Base-by-base conservation (phyloP, 2,113 vertebrate genomes). In the Zeus faber region DNA sequence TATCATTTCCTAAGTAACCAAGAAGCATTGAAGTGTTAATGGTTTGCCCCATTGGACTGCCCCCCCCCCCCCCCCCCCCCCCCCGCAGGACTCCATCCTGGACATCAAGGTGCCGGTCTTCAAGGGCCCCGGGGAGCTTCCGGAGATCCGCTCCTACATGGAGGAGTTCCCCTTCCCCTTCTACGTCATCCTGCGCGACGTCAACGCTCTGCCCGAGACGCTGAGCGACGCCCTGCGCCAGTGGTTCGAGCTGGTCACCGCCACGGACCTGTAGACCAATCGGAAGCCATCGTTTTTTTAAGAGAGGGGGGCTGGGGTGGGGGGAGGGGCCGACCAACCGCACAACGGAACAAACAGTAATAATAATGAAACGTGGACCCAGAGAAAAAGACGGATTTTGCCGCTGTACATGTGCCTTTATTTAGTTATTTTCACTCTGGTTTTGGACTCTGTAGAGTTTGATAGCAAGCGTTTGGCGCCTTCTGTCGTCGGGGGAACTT, bases 51-150 rank as follows among this genome's bases (percentile, higher is more conserved):
- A n/a, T n/a, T n/a, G n/a, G n/a, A n/a, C n/a, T n/a, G n/a, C n/a
- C n/a, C n/a, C 40, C 33, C 11, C 13, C 33, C 33, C 33, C 33
- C 10, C 33, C 40, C 17, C 40, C 3, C 40, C 8, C 11, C 25
- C 43, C 62, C 67, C 48, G 41, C 87, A 99, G 97, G 92, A 99
- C 87, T 99, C 96, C 22, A 92, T 99, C 77, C 77, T 99, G 89
- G 96, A 99, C 77, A 99, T 99, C 81, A 98, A 97, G 89, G 95
- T 99, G 55, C 97, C 97, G 26, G 86, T 99, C 62, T 99, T 99
- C 80, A 94, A 90, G 85, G 92, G 88, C 7, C 92, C 92, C 0
- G 95, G 94, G 62, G 94, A 96, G 67, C 66, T 97, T 67, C 95
- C 95, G 0, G 95, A 98, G 87, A 99, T 99, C 82, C 91, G 88